Conservation (phyloP, 2,113 vertebrate genomes). For the Albula goreensis region DNA sequence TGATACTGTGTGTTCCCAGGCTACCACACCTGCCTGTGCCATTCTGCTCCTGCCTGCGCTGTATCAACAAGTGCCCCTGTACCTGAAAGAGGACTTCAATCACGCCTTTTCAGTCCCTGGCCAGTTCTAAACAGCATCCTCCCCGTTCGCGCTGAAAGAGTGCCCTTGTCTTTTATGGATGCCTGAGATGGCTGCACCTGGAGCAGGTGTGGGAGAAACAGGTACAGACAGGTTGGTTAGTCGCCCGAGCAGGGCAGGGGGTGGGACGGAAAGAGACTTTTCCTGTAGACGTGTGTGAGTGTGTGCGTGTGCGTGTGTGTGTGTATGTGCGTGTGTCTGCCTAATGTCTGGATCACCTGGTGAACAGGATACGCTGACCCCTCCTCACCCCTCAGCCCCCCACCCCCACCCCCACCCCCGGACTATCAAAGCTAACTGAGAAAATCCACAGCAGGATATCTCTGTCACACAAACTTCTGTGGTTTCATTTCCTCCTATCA, state of each 20-base stretch:
- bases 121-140: not conserved
- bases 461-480: not conserved
- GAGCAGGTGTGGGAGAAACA: not conserved
- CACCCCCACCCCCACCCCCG: too few species aligned
- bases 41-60: not conserved
- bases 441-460: constrained; percentile 1
- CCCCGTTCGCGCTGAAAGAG: not conserved
- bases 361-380: not conserved
- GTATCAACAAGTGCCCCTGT: not conserved
- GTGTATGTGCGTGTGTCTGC: too few species aligned
- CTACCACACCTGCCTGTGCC: constrained; percentile 1
- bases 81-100: not conserved
- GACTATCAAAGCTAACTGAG: not conserved
- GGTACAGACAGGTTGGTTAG: not conserved
- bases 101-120: not conserved
- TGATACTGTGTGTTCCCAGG: not conserved
- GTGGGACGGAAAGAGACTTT: not conserved
- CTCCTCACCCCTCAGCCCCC: not conserved
- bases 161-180: not conserved
- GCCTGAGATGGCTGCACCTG: not conserved
- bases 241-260: not conserved
- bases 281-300: not conserved
- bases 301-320: too few species aligned
- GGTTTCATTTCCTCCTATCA: constrained; percentile 16
- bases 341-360: not conserved